phyloP scores from a whole-genome alignment of 2,888 invertebrate genomes.

The Xanthostigma xanthostigma region DNA sequence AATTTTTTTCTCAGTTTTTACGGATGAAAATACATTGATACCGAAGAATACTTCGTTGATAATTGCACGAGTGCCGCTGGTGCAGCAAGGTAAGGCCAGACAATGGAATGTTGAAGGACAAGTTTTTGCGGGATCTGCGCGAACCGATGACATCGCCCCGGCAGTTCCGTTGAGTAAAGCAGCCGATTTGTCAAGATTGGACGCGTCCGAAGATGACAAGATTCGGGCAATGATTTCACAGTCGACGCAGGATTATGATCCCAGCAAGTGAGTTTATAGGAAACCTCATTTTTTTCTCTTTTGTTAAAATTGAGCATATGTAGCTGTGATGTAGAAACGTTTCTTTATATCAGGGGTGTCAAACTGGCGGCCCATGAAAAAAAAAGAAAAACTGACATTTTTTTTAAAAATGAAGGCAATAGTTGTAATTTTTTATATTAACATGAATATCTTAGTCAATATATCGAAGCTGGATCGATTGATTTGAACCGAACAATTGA shows the following conservation, averaged over 20 bases:
- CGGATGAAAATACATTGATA: slow-evolving; percentile 78
- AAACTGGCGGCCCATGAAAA: not conserved
- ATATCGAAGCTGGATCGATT: too few species aligned
- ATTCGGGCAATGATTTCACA: slow-evolving; percentile 96
- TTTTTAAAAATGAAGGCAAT: not conserved
- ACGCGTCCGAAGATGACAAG: slow-evolving; percentile 93
- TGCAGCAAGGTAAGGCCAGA: slow-evolving; percentile 54
- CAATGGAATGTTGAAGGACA: slow-evolving; percentile 27
- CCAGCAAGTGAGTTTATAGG: slow-evolving; percentile 66
- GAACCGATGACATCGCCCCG: slow-evolving; percentile 25
- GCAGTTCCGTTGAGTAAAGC: slow-evolving; percentile 43
- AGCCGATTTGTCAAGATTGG: slow-evolving; percentile 75
- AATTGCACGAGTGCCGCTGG: slow-evolving; percentile 81
- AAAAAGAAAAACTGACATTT: not conserved
- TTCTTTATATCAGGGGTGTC: too few species aligned
- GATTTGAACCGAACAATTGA: too few species aligned
- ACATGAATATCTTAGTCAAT: not conserved
- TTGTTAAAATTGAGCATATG: slow-evolving; percentile 7
- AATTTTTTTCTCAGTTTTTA: slow-evolving; percentile 56
- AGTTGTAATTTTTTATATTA: not conserved
- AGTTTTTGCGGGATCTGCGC: slow-evolving; percentile 27
- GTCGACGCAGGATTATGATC: slow-evolving; percentile 93
- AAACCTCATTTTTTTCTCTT: not conserved
- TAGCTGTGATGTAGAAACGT: not conserved
- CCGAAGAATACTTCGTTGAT: slow-evolving; percentile 96